Evolutionary conservation across 2,888 invertebrate genomes (phyloP).

Genomic region (Drosophila percnosoma): DNA sequence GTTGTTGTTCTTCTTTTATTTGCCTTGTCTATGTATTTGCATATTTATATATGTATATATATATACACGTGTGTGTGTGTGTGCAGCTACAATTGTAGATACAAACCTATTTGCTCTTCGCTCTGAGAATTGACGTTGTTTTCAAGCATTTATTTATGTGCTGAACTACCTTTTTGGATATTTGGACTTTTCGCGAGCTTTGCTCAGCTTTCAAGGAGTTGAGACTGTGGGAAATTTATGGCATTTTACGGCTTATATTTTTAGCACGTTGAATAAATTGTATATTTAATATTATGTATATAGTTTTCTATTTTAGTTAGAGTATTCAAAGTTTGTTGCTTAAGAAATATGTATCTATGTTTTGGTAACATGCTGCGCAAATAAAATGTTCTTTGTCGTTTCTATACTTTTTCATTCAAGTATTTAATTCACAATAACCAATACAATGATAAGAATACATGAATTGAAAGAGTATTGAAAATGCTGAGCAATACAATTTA

Average conservation of each 20-base stretch:
- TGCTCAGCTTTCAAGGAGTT: neutral
- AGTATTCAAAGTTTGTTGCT: slow-evolving; percentile 9
- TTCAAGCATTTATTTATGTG: slow-evolving; percentile 23
- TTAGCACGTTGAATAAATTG: neutral
- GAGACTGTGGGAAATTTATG: neutral
- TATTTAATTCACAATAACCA: neutral
- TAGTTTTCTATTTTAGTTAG: slow-evolving; percentile 1
- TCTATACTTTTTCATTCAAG: slow-evolving; percentile 1
- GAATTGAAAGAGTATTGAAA: neutral
- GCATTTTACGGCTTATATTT: neutral
- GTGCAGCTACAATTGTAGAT: slow-evolving; percentile 7
- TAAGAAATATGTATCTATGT: slow-evolving; percentile 11
- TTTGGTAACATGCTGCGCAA: slow-evolving; percentile 58
- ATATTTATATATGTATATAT: neutral
- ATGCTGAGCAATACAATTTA: slow-evolving; percentile 1
- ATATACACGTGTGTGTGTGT: neutral
- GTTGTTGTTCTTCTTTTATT: slow-evolving; percentile 15
- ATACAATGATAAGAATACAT: neutral
- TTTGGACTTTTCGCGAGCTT: neutral
- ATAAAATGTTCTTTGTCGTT: slow-evolving; percentile 32
- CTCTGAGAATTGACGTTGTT: slow-evolving; percentile 24
- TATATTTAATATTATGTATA: too few species aligned
- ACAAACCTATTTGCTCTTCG: slow-evolving; percentile 18
- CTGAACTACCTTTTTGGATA: slow-evolving; percentile 3
- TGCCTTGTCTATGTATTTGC: neutral